Base-by-base conservation (phyloP, 2,113 vertebrate genomes). In the Nothocercus julius region DNA sequence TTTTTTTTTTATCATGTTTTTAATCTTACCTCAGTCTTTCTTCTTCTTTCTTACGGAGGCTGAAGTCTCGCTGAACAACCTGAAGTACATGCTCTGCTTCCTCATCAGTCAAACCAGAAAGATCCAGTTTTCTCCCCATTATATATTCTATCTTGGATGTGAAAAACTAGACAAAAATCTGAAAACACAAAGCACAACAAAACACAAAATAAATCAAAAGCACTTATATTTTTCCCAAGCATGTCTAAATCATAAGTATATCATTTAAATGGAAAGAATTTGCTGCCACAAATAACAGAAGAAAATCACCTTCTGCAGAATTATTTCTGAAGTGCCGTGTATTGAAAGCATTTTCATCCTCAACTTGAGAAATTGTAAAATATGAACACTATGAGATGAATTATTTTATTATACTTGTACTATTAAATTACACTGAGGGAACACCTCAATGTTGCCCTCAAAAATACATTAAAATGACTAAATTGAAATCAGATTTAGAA, bases 111-210 rank as follows among this genome's bases (percentile, higher is more conserved):
- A 99, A 97, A 59, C 98, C 98, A 2, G 99, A 99, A 96, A 99
- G 98, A 96, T 99, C 99, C 96, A 99, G 98, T 97, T 99, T 99
- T 93, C 99, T 98, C 83, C 99, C 99, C 99, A 99, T 99, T 77
- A 53, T 96, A 95, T 78, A n/a, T 30, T 28, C 47, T 62, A 44
- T 25, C 45, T 51, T 89, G 70, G 45, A 44, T 59, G 30, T 12
- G 8, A 89, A 19, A 1, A 63, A 30, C 32, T 75, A 87, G 47
- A n/a, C 4, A 34, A 92, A 82, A 92, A 92, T 77, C 98, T 98
- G 93, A 90, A 95, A 96, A 74, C 38, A 67, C 78, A 94, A 89
- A 79, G 11, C 84, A 11, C 6, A 62, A 63, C 38, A 78, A 49
- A 80, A 45, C 0, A 9, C 19, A 76, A 86, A 73, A 64, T 70